Percentiles rank a stretch among this genome's conserved stretches.
Evolutionary conservation across 2,113 vertebrate species (phyloP).

Genomic region (Rhinogobius similis): DNA sequence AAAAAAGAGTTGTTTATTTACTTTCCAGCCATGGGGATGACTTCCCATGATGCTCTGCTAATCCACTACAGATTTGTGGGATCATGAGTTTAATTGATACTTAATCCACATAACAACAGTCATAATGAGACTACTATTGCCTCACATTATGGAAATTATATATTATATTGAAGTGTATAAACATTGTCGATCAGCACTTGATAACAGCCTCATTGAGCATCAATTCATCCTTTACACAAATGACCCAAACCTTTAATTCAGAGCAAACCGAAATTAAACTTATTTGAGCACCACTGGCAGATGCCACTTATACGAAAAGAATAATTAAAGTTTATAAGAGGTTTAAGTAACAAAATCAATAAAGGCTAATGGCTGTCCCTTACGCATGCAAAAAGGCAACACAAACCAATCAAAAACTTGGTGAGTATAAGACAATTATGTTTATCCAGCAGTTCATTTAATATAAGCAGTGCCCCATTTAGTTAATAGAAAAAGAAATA

Average conservation of each 20-base stretch:
- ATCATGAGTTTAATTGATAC: conserved; percentile 72
- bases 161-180: too few relatives aligned
- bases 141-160: conserved; percentile 58
- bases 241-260: neutral
- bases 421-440: neutral
- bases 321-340: neutral
- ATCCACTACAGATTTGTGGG: conserved; percentile 56
- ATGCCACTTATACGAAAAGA: neutral
- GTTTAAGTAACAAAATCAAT: neutral
- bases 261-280: neutral
- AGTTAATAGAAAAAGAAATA: neutral
- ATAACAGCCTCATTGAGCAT: neutral
- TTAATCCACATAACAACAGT: conserved; percentile 71
- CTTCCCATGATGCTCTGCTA: conserved; percentile 40
- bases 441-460: neutral
- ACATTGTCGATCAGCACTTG: conserved; percentile 4
- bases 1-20: conserved; percentile 46
- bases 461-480: neutral
- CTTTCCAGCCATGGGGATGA: conserved; percentile 36
- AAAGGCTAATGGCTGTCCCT: neutral
- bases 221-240: neutral
- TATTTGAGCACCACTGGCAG: neutral
- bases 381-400: neutral
- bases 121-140: conserved; percentile 58
- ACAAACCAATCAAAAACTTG: neutral